A percentile compares a stretch with the other conserved stretches of the same genome.
phyloP scores from a whole-genome alignment of 2,113 vertebrate genomes.

The Gopherus evgoodei region DNA sequence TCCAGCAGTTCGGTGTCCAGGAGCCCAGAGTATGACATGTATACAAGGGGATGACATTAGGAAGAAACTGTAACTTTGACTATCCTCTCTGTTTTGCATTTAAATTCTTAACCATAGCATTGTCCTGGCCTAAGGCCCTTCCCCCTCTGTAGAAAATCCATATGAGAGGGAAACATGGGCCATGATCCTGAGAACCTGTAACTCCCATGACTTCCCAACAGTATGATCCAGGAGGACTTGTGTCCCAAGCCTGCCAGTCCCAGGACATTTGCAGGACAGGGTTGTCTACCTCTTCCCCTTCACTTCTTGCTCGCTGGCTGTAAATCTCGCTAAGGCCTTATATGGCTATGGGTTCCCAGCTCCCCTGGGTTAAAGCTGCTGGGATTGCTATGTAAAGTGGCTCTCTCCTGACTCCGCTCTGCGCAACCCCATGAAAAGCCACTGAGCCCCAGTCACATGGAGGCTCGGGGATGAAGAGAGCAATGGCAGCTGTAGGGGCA shows the following conservation, averaged over 20 bases:
- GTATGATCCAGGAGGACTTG: background rate
- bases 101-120: background rate
- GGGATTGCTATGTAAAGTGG: background rate
- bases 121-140: background rate
- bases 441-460: background rate
- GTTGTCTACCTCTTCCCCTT: background rate
- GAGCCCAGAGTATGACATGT: background rate
- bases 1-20: background rate
- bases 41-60: background rate
- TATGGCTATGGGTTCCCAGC: fast-evolving
- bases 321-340: background rate
- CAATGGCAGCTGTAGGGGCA: background rate
- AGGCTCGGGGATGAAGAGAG: background rate
- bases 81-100: background rate
- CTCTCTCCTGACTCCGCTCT: background rate
- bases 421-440: background rate
- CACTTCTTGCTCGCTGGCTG: background rate
- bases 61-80: background rate
- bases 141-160: background rate
- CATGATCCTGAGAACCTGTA: background rate
- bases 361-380: fast-evolving
- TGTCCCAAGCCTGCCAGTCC: background rate
- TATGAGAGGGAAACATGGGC: background rate
- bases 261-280: background rate
- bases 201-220: background rate